Conservation (phyloP, 2,797 vertebrate genomes). For the Anguilla anguilla region DNA sequence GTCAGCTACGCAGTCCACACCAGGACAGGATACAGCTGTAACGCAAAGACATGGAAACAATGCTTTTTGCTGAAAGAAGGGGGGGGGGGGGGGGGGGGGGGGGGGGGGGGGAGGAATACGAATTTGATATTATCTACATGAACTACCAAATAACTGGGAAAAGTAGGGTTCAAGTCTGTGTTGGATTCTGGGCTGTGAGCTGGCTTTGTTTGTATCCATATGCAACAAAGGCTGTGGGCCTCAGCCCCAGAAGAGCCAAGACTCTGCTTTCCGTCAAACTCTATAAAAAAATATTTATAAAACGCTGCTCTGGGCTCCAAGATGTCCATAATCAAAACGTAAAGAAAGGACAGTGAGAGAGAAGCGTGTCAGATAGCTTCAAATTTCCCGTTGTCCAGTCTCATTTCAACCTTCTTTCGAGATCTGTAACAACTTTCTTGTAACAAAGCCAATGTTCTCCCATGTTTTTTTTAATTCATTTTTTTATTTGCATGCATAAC, state of each 20-base stretch:
- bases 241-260: background rate
- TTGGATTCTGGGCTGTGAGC: background rate
- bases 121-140: background rate
- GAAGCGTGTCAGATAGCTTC: background rate
- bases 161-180: background rate
- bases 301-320: background rate
- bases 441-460: background rate
- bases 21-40: slow-evolving; percentile 6
- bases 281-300: background rate
- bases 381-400: background rate
- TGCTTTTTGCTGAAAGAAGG: background rate
- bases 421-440: background rate
- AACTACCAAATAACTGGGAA: background rate
- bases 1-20: background rate
- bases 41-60: background rate
- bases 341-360: background rate
- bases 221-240: background rate
- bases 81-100: too few species aligned
- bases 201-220: background rate
- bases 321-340: background rate
- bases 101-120: too few species aligned
- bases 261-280: slow-evolving; percentile 6
- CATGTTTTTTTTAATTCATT: background rate
- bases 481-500: background rate
- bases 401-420: background rate